phyloP scores from a whole-genome alignment of 37 sponge, comb jelly and placozoan genomes.

The Oopsacas minuta region DNA sequence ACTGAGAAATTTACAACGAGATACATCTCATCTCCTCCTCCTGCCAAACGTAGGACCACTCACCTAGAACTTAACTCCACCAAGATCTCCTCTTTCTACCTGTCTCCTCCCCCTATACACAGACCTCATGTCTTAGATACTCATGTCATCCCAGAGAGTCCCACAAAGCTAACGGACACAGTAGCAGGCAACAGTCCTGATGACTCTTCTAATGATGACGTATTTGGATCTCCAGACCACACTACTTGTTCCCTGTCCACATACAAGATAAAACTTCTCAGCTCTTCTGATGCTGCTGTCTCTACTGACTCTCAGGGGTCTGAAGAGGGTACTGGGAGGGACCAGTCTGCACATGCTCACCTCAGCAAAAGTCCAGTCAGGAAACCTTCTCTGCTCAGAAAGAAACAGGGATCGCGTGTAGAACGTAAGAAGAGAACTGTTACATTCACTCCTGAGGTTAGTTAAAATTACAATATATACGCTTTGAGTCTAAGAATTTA shows the following conservation, averaged over 20 bases:
- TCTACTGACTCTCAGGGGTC: constrained; percentile 7
- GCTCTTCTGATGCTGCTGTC: neutral
- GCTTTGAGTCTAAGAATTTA: too few species aligned
- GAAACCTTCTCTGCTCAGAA: neutral
- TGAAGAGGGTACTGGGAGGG: neutral
- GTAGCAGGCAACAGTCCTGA: neutral
- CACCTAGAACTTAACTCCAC: neutral
- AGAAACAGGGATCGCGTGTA: neutral
- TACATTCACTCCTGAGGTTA: neutral
- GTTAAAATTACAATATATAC: too few species aligned
- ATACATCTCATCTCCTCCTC: neutral
- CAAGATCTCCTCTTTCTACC: neutral
- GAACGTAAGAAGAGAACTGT: constrained; percentile 12
- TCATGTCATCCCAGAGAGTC: neutral
- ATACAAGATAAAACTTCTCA: neutral
- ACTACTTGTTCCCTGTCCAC: neutral
- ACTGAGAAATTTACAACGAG: neutral
- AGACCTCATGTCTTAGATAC: too few species aligned
- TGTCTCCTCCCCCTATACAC: neutral
- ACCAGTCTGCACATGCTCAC: too few species aligned
- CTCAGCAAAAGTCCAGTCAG: neutral
- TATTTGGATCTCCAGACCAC: constrained; percentile 3
- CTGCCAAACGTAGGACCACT: neutral
- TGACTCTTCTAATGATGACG: neutral
- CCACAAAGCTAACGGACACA: neutral